Conservation (phyloP, 2,888 invertebrate genomes). For the Deilephila elpenor region DNA sequence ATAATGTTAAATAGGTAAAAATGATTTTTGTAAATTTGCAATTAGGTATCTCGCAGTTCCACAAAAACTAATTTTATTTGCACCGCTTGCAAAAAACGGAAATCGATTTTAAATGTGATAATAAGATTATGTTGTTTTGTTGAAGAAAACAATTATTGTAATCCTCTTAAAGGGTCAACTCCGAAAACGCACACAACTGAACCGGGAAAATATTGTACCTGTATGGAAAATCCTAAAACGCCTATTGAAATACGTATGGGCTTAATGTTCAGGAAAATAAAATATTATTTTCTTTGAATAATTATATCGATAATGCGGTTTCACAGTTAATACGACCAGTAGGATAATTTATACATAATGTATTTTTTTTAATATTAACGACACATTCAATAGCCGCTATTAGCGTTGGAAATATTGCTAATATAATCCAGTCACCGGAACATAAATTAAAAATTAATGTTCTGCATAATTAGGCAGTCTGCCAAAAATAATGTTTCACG, state of each 20-base stretch:
- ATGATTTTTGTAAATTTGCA: too few relatives aligned
- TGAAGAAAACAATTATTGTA: background rate
- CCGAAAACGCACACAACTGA: background rate
- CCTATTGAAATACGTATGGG: too few relatives aligned
- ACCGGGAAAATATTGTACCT: background rate
- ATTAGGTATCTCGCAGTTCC: background rate
- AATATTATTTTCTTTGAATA: too few relatives aligned
- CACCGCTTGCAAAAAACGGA: background rate
- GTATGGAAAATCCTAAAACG: too few relatives aligned
- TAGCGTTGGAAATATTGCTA: background rate
- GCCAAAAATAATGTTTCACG: slow-evolving; percentile 16
- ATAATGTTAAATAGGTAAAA: too few relatives aligned
- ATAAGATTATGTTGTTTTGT: background rate
- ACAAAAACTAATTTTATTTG: background rate
- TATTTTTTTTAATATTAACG: background rate
- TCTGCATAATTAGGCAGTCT: slow-evolving; percentile 16
- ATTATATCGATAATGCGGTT: too few relatives aligned
- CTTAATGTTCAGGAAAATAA: too few relatives aligned
- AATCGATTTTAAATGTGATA: background rate
- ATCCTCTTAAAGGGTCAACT: background rate
- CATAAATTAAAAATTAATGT: slow-evolving; percentile 21
- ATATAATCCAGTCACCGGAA: slow-evolving; percentile 20
- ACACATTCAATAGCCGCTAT: background rate
- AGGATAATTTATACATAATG: background rate
- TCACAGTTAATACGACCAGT: too few relatives aligned